Evolutionary conservation across 2,797 vertebrate species (phyloP), one percentile per base, ranked within the genome.

Genomic region (Orestias chungarensis): DNA sequence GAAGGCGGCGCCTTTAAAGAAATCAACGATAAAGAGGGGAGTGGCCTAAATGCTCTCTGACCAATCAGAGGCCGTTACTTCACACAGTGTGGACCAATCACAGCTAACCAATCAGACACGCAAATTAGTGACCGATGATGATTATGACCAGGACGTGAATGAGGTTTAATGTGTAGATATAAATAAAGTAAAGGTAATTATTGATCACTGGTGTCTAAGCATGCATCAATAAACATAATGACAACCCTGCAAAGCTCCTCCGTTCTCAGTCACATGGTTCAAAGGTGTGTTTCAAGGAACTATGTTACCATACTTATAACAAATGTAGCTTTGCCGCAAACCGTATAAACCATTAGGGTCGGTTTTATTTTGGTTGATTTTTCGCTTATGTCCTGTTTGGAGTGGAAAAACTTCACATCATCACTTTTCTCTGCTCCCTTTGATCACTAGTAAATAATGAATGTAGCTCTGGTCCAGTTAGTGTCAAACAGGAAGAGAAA

Each of bases 31-130:
- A 70, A 47, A 23, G 83, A 75, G 68, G 84, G 50, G 46, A 74
- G 64, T 0, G 88, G 89, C 29, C 91, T 92, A 15, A 86, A 86
- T 2, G 82, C 87, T 1, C 89, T 93, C 66, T 91, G 85, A 93
- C 62, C 80, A 79, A 70, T 79, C 44, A 69, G 23, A 66, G 0
- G 1, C 12, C 23, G 4, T 23, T 0, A 9, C 70, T 49, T 68
- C 31, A 59, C 25, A 57, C 18, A 4, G 35, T 68, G 35, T 59
- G 64, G 25, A 44, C 47, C 66, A 62, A 15, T 27, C 57, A 43
- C 20, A 61, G 20, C 23, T 0, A 1, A 42, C 31, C 69, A 68
- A 73, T 38, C 27, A 33, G 7, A 29, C n/a, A n/a, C n/a, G n/a
- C n/a, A n/a, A n/a, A n/a, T n/a, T n/a, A n/a, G n/a, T n/a, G n/a